Evolutionary conservation across 2,888 invertebrate genomes (phyloP), one percentile per base, ranked within the genome.

Genomic region (Drosophila algonquin): DNA sequence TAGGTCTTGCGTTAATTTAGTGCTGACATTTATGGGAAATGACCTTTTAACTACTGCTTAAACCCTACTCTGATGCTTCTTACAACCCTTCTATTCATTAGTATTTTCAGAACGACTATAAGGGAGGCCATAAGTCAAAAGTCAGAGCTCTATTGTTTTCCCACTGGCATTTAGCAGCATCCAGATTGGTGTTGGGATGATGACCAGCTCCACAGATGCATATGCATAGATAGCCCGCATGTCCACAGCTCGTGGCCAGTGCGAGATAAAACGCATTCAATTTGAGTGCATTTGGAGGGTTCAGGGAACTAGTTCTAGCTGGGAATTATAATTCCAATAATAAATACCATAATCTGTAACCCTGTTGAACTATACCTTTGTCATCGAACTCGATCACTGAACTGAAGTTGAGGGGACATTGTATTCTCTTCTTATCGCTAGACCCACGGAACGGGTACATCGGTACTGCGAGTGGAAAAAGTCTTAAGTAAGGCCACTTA

Each of bases 1-100:
- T 63, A 55, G 58, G 56, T 46, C 47, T 24, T 60, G 48, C 65
- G 65, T 63, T 70, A 79, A 74, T 82, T 85, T 86, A 72, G 80
- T 82, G 83, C 80, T 85, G 82, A 82, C 88, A 82, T 77, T 85
- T 82, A 85, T 87, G 83, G 58, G 77, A 77, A 77, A 85, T 73
- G 73, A 53, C 72, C 75, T 79, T 72, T 82, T 72, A 75, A 87
- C 75, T 75, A 76, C 50, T 32, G 74, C 60, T 52, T 60, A 61
- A 74, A 51, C 51, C 45, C 67, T 46, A 56, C 30, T 40, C 67
- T 79, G 85, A 87, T 87, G 87, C 8, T 30, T 46, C 51, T 48
- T 8, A 7, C 8, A 30, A 30, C 2, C 30, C 55, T n/a, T 27
- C 58, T 12, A 9, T 32, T 14, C 35, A 50, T 32, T 54, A 12